phyloP scores from a whole-genome alignment of 2,113 vertebrate species.

The Geococcyx californianus region DNA sequence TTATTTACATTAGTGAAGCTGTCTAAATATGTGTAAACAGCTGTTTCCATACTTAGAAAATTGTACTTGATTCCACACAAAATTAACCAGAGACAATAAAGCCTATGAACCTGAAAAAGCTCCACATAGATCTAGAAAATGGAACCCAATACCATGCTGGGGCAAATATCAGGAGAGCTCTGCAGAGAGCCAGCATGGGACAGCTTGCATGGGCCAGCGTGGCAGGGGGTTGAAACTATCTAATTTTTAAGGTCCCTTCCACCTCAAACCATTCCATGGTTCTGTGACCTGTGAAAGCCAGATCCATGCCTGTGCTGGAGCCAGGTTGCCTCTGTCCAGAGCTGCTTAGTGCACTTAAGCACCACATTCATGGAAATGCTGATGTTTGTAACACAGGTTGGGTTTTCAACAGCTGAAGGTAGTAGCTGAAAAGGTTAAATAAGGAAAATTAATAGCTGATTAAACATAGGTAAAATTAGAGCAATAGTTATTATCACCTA shows the following conservation, averaged over 20 bases:
- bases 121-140: background rate
- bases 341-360: background rate
- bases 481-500: background rate
- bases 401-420: background rate
- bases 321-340: background rate
- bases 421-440: background rate
- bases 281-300: background rate
- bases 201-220: background rate
- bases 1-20: background rate
- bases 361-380: background rate
- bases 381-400: background rate
- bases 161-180: background rate
- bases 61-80: background rate
- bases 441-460: background rate
- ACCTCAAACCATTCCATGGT: no score
- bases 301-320: fast-evolving
- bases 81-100: background rate
- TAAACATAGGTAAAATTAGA: background rate
- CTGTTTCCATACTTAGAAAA: background rate
- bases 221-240: no score
- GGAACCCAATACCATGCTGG: fast-evolving
- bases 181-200: background rate
- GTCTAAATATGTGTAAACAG: background rate
- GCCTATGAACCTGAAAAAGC: background rate
- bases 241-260: no score